Conservation (phyloP, 2,797 vertebrate species). For the Macroramphosus scolopax region DNA sequence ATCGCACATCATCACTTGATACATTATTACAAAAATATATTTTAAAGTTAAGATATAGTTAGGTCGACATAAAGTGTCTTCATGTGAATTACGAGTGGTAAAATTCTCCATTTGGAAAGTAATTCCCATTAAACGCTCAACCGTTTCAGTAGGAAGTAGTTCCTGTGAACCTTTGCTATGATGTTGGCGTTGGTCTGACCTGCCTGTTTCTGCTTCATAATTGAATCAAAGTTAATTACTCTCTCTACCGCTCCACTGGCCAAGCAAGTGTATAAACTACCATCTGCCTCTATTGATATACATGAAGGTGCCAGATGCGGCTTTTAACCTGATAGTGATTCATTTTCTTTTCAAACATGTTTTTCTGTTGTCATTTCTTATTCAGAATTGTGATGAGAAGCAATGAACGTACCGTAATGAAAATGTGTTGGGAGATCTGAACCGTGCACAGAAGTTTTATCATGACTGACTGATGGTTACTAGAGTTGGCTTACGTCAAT, state of each 20-base stretch:
- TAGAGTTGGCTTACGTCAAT: too few species aligned
- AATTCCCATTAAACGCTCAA: not conserved
- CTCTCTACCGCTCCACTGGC: conserved; percentile 21
- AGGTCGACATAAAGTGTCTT: too few species aligned
- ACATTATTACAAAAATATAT: too few species aligned
- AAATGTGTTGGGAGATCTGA: too few species aligned
- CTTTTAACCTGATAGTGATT: conserved; percentile 1
- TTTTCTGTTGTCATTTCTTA: not conserved
- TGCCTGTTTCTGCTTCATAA: conserved; percentile 1
- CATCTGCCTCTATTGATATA: conserved; percentile 17
- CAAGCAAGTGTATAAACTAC: conserved; percentile 15
- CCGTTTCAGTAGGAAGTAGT: conserved; percentile 1
- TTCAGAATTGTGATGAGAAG: too few species aligned
- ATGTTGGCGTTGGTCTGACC: not conserved
- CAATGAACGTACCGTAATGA: too few species aligned
- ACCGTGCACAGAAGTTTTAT: too few species aligned
- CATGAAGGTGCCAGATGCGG: conserved; percentile 1
- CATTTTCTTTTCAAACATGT: conserved; percentile 1
- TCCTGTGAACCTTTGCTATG: conserved; percentile 8
- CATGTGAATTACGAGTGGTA: not conserved
- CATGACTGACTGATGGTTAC: too few species aligned
- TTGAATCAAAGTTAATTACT: not conserved
- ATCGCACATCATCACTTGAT: too few species aligned
- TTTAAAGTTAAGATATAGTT: too few species aligned
- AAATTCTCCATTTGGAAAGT: not conserved